A percentile compares a stretch with the other conserved stretches of the same genome.
These are phyloP conservation scores for Morus bassanus DNA, from an alignment of 2,797 vertebrate species.

Conservation along the genomic window DNA sequence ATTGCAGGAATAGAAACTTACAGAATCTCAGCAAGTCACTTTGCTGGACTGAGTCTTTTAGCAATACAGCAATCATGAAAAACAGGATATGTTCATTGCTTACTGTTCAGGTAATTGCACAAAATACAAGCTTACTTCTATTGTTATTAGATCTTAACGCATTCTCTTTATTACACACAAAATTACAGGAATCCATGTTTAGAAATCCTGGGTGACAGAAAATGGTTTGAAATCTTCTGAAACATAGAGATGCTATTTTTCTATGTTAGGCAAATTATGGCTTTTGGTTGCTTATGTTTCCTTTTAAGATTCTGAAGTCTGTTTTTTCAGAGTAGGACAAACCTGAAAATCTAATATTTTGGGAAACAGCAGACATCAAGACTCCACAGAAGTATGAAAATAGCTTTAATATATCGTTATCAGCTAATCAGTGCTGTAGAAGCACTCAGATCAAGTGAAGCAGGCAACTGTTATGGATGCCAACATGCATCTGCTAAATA, in stretches of 20 bases:
- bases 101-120: neutral
- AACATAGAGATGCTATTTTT: neutral
- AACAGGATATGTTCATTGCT: neutral
- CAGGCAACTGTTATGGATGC: neutral
- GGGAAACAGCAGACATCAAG: constrained; percentile 32
- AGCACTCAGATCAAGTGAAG: constrained; percentile 40
- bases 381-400: constrained; percentile 30
- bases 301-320: neutral
- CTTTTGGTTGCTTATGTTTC: neutral
- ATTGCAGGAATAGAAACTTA: neutral
- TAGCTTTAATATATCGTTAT: constrained; percentile 32
- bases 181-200: neutral
- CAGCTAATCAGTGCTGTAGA: constrained; percentile 22
- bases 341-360: constrained; percentile 45
- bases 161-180: neutral
- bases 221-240: neutral
- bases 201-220: neutral
- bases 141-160: neutral
- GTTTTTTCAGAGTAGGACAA: neutral
- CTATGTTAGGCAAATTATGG: neutral
- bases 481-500: neutral
- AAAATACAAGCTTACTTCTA: neutral
- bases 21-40: neutral
- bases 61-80: neutral
- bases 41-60: neutral